A percentile compares a stretch with the other conserved stretches of the same genome.
phyloP scores from a whole-genome alignment of 2,888 invertebrate genomes.

The Mythimna loreyi region DNA sequence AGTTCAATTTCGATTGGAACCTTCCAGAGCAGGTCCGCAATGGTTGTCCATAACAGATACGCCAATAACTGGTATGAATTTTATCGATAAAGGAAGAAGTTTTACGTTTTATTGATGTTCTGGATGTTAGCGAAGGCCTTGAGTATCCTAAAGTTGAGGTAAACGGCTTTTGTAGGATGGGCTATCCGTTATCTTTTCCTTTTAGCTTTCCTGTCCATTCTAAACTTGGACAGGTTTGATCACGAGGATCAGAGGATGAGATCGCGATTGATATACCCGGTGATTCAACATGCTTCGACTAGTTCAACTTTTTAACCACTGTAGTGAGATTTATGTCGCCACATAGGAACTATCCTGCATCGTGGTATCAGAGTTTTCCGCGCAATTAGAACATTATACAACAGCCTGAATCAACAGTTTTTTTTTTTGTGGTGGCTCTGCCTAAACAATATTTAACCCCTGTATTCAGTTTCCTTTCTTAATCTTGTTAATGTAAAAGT shows the following conservation, averaged over 20 bases:
- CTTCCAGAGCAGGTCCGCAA: conserved; percentile 63
- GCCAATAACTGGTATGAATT: conserved; percentile 64
- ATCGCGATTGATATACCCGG: no score
- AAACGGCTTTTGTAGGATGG: conserved; percentile 15
- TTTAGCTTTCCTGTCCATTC: neutral
- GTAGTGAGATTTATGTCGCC: no score
- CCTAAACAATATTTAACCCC: neutral
- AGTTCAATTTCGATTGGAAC: conserved; percentile 54
- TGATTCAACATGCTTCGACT: no score
- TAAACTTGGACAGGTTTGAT: neutral
- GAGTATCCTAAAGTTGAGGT: conserved; percentile 38
- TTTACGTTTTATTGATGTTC: conserved; percentile 59
- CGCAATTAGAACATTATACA: no score
- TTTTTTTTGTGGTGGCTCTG: no score
- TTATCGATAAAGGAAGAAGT: conserved; percentile 67
- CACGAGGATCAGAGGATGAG: no score
- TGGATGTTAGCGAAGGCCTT: conserved; percentile 55
- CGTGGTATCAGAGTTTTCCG: no score
- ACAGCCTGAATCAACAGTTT: no score
- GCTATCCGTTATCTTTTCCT: neutral
- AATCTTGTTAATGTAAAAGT: neutral
- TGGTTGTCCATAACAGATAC: conserved; percentile 65
- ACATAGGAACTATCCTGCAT: no score
- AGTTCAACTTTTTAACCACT: no score
- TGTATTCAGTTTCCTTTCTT: neutral